Evolutionary conservation across 2,888 invertebrate species (phyloP).

Genomic region (Acronicta aceris): DNA sequence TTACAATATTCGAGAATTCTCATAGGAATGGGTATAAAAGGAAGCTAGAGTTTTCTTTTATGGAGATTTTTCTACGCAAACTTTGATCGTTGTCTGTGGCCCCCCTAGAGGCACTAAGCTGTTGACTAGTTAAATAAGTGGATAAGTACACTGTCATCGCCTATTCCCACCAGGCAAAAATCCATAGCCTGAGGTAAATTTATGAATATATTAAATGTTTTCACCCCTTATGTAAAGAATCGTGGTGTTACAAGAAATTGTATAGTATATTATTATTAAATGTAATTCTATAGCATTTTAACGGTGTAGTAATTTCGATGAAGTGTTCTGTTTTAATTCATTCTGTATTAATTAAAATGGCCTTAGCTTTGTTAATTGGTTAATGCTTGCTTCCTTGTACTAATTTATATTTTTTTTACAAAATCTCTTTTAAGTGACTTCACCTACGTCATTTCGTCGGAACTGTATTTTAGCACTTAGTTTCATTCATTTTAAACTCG

Average conservation of each 20-base stretch:
- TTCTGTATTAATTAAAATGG: no score
- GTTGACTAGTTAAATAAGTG: conserved; percentile 24
- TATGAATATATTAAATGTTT: not conserved
- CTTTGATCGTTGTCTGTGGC: conserved; percentile 26
- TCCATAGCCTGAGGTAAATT: conserved; percentile 5
- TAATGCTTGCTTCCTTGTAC: no score
- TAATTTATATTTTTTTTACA: no score
- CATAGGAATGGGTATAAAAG: conserved; percentile 12
- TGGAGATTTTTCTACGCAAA: conserved; percentile 26
- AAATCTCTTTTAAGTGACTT: no score
- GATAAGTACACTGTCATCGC: conserved; percentile 6
- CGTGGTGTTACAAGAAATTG: not conserved
- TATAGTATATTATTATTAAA: no score
- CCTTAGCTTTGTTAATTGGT: no score
- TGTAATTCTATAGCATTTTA: no score
- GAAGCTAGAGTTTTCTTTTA: conserved; percentile 4
- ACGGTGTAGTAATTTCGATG: no score
- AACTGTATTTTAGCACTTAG: no score
- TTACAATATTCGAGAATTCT: conserved; percentile 24
- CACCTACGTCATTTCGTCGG: no score
- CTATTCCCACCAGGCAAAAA: conserved; percentile 4
- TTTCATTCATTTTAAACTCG: no score
- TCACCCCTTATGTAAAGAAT: not conserved
- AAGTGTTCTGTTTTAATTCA: no score
- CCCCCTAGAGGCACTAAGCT: conserved; percentile 10